Percentiles rank a stretch among this genome's conserved stretches.
These are phyloP conservation scores for Apis dorsata DNA, from an alignment of 1,140 invertebrate species.

Conservation along the genomic window DNA sequence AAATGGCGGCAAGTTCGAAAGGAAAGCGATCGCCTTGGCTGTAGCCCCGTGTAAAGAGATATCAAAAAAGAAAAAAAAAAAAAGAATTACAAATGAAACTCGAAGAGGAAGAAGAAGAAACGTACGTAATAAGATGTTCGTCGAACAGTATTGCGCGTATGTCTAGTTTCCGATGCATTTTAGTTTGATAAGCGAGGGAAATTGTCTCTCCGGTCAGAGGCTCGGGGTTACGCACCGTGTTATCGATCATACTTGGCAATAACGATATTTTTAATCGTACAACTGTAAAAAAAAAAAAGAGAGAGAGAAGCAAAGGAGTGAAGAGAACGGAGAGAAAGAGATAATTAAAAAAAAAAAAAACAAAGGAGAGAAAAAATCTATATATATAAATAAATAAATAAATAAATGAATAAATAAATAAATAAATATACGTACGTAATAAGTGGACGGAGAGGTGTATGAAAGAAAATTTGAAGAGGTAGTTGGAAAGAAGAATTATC, in stretches of 20 bases:
- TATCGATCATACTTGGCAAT: conserved; percentile 55
- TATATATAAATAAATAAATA: conserved; percentile 6
- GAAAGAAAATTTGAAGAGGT: background rate
- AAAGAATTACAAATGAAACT: background rate
- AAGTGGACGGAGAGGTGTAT: conserved; percentile 4
- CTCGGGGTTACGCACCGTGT: conserved; percentile 29
- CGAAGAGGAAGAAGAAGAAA: background rate
- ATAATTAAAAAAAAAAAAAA: background rate
- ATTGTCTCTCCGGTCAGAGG: conserved; percentile 15
- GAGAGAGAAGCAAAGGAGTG: background rate
- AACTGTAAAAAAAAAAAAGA: conserved; percentile 14
- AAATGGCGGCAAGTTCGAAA: background rate
- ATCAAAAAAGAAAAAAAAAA: background rate
- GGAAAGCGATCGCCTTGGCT: background rate
- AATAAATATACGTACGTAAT: conserved; percentile 18
- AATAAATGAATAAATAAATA: conserved; percentile 7
- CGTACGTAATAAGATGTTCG: background rate
- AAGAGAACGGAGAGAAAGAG: conserved; percentile 11
- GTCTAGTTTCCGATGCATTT: conserved; percentile 11
- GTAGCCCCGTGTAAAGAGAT: background rate
- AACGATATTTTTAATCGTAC: conserved; percentile 63
- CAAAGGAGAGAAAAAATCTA: conserved; percentile 8
- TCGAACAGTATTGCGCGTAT: conserved; percentile 31
- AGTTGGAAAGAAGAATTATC: conserved; percentile 36
- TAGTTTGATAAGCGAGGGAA: conserved; percentile 14